phyloP scores from a whole-genome alignment of 2,888 invertebrate species.

The Glyphotaelius pellucidus region DNA sequence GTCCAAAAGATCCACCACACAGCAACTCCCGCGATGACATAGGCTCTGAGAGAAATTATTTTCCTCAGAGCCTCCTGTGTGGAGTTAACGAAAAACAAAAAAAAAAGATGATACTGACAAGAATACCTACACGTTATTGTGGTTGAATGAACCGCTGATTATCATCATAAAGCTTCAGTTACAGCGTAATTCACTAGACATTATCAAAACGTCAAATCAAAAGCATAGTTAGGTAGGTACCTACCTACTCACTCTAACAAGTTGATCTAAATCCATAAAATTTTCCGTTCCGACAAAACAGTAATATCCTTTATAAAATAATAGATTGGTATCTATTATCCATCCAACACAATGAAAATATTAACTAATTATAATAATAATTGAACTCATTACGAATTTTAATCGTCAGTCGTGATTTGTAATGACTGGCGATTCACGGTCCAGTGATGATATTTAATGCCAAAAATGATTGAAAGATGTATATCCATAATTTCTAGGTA shows the following conservation, averaged over 20 bases:
- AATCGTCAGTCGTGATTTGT: neutral
- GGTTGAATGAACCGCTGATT: too few relatives aligned
- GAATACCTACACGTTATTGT: too few relatives aligned
- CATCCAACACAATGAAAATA: neutral
- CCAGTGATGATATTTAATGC: neutral
- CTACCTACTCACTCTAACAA: neutral
- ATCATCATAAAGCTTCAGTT: too few relatives aligned
- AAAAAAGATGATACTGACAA: too few relatives aligned
- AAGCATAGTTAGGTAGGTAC: too few relatives aligned
- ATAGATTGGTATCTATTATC: neutral
- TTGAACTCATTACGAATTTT: neutral
- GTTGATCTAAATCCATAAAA: neutral
- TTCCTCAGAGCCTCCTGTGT: too few relatives aligned
- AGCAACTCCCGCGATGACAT: too few relatives aligned
- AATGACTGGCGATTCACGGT: neutral
- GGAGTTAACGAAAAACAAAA: too few relatives aligned
- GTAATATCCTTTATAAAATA: neutral
- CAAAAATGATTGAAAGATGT: neutral
- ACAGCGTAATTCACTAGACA: too few relatives aligned
- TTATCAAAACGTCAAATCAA: too few relatives aligned
- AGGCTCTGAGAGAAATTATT: too few relatives aligned
- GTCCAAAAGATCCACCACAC: too few relatives aligned
- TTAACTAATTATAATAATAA: neutral
- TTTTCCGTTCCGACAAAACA: neutral
- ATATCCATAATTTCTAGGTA: neutral